A percentile compares a stretch with the other conserved stretches of the same genome.
phyloP scores from a whole-genome alignment of 1,140 invertebrate species.

The Lethocerus indicus region DNA sequence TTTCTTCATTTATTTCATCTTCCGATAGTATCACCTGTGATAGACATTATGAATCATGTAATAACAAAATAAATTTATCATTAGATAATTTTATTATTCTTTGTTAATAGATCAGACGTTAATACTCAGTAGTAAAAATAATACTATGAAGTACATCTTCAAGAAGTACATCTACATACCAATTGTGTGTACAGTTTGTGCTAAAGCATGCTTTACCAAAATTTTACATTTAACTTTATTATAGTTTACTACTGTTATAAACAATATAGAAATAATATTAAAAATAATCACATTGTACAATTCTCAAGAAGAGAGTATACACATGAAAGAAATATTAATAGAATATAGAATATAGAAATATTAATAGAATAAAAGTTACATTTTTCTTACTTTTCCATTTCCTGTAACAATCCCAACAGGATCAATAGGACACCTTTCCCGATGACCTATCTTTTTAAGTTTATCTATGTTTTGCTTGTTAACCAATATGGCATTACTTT shows the following conservation, averaged over 20 bases:
- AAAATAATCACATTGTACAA: too few species aligned
- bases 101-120: not conserved
- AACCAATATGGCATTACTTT: constrained; percentile 81
- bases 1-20: constrained; percentile 26
- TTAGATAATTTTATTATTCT: constrained; percentile 3
- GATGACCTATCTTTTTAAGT: constrained; percentile 52
- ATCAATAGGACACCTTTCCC: constrained; percentile 84
- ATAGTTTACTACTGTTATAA: too few species aligned
- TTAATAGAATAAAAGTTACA: not conserved
- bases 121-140: not conserved
- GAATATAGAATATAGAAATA: too few species aligned
- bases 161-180: too few species aligned
- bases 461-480: constrained; percentile 38
- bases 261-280: too few species aligned
- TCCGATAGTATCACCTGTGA: constrained; percentile 45
- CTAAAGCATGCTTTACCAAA: too few species aligned
- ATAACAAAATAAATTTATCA: too few species aligned
- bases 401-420: constrained; percentile 87
- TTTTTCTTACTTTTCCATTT: constrained; percentile 46
- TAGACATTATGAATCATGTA: constrained; percentile 1
- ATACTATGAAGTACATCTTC: too few species aligned
- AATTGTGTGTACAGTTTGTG: too few species aligned
- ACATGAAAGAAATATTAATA: too few species aligned
- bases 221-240: too few species aligned
- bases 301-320: too few species aligned